Percentiles rank a stretch among this genome's conserved stretches.
phyloP scores from a whole-genome alignment of 2,888 invertebrate species.

The Chymomyza procnemis region DNA sequence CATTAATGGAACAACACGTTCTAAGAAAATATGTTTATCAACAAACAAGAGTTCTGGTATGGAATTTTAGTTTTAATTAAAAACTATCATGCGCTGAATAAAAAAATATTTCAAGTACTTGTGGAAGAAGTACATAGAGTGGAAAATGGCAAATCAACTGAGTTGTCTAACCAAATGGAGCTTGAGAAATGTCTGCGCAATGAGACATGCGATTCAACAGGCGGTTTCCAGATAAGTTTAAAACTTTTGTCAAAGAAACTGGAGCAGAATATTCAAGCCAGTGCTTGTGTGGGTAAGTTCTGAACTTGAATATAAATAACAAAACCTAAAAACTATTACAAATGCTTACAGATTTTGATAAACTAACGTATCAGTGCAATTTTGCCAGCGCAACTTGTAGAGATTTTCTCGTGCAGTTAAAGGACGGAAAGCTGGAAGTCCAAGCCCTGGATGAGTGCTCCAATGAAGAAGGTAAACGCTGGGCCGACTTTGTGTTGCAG shows the following conservation, averaged over 20 bases:
- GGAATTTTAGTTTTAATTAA: conserved; percentile 82
- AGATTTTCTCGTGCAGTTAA: conserved; percentile 57
- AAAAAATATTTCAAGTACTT: conserved; percentile 82
- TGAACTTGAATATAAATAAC: too few relatives aligned
- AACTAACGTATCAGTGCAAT: conserved; percentile 56
- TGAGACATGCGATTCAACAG: conserved; percentile 12
- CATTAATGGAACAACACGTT: too few relatives aligned
- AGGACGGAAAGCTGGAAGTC: conserved; percentile 32
- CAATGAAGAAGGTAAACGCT: conserved; percentile 41
- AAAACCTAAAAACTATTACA: background rate
- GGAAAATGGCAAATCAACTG: conserved; percentile 41
- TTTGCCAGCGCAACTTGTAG: conserved; percentile 49
- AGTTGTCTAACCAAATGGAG: conserved; percentile 28
- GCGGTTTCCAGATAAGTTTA: conserved; percentile 56
- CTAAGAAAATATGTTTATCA: background rate
- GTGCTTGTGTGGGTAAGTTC: conserved; percentile 62
- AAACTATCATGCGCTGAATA: conserved; percentile 86
- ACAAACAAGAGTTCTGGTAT: conserved; percentile 82
- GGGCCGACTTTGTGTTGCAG: conserved; percentile 79
- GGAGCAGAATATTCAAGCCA: conserved; percentile 45
- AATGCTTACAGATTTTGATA: conserved; percentile 57
- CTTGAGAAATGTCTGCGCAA: conserved; percentile 27
- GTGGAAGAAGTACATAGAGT: conserved; percentile 48
- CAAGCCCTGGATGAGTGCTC: conserved; percentile 17
- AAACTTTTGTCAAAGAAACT: conserved; percentile 69